phyloP scores from a whole-genome alignment of 2,797 vertebrate genomes.

The Lepus oiostolus region DNA sequence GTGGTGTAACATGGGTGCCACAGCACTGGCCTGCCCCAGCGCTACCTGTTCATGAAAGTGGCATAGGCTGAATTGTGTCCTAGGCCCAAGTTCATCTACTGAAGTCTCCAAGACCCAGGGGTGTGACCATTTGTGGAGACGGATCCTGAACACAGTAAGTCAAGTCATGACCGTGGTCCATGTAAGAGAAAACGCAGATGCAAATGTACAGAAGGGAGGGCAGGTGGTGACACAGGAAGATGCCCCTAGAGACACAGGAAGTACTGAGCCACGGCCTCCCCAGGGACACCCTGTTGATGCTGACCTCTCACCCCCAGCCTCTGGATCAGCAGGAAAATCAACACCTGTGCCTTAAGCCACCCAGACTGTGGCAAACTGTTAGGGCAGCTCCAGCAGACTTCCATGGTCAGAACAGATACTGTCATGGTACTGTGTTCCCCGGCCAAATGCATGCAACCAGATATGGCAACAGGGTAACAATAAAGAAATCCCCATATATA shows the following conservation, averaged over 20 bases:
- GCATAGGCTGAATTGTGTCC: background rate
- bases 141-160: background rate
- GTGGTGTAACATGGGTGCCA: too few relatives aligned
- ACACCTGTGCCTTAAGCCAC: background rate
- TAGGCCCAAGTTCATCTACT: accelerated
- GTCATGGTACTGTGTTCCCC: background rate
- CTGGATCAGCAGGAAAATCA: background rate
- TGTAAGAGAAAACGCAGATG: background rate
- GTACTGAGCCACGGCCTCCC: background rate
- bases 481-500: background rate
- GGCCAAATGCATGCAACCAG: background rate
- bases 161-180: background rate
- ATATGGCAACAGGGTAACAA: background rate
- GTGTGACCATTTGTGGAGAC: background rate
- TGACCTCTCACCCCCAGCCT: background rate
- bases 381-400: background rate
- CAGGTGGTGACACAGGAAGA: background rate
- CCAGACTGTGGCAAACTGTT: background rate
- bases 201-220: background rate
- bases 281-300: background rate
- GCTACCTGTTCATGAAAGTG: background rate
- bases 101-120: background rate
- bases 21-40: background rate
- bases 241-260: background rate
- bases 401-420: background rate